A percentile compares a stretch with the other conserved stretches of the same genome.
phyloP scores from a whole-genome alignment of 2,797 vertebrate genomes.

The Labeo calbasu region DNA sequence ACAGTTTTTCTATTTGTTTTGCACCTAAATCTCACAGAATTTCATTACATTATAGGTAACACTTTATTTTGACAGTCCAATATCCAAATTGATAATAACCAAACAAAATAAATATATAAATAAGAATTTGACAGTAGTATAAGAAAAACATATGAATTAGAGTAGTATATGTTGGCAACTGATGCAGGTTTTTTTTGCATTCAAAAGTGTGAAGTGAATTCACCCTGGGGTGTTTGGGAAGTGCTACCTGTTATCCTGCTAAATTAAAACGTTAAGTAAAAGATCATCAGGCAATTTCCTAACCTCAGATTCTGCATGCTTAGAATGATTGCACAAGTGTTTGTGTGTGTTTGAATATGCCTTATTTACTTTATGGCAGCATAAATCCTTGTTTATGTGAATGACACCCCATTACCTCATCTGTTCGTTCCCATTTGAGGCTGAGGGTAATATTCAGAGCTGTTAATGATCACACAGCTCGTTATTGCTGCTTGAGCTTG shows the following conservation, averaged over 20 bases:
- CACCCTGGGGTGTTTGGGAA: background rate
- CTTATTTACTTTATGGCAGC: constrained; percentile 35
- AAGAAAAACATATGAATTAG: background rate
- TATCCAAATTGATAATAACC: background rate
- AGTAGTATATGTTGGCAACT: background rate
- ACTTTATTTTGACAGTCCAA: background rate
- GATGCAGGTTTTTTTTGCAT: background rate
- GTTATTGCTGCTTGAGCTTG: constrained; percentile 27
- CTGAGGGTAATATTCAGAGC: constrained; percentile 36
- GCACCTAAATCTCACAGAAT: background rate
- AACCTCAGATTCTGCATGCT: background rate
- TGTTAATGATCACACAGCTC: constrained; percentile 45
- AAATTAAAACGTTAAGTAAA: constrained; percentile 19
- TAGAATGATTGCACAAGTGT: background rate
- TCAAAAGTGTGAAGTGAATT: background rate
- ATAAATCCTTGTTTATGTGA: constrained; percentile 41
- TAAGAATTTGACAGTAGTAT: background rate
- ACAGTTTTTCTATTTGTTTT: background rate
- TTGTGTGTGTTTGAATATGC: constrained; percentile 5
- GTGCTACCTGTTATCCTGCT: background rate
- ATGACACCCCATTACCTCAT: constrained; percentile 37
- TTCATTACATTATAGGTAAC: background rate
- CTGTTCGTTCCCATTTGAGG: constrained; percentile 31
- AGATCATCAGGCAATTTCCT: constrained; percentile 2
- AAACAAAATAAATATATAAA: too few relatives aligned